Percentiles rank a stretch among this genome's conserved stretches.
phyloP scores from a whole-genome alignment of 92 coral and sea anemone genomes.

The Bergia sp. region DNA sequence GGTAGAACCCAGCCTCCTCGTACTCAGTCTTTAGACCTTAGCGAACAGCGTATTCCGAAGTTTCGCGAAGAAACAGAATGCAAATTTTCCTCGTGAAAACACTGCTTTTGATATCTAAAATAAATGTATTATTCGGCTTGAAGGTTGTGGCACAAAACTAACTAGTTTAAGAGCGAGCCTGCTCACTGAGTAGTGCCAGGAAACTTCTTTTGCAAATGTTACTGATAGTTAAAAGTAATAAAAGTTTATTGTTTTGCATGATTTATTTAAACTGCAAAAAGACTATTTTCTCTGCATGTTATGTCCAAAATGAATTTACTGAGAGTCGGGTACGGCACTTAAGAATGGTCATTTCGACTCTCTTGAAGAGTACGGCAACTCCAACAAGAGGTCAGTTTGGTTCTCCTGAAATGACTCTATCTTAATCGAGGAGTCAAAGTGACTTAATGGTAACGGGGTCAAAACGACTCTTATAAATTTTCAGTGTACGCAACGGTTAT shows the following conservation, averaged over 20 bases:
- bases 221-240: background rate
- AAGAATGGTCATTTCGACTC: slow-evolving; percentile 1
- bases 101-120: background rate
- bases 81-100: background rate
- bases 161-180: background rate
- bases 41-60: background rate
- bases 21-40: background rate
- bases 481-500: background rate
- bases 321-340: background rate
- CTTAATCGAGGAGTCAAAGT: too few relatives aligned
- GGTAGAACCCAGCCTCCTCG: background rate
- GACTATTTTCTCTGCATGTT: background rate
- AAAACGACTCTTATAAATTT: too few relatives aligned
- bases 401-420: slow-evolving; percentile 12
- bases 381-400: background rate
- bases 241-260: background rate
- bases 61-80: background rate
- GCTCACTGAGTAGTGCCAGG: background rate
- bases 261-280: background rate
- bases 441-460: too few relatives aligned
- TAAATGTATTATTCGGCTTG: background rate
- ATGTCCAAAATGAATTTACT: background rate
- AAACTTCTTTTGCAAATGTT: background rate
- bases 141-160: background rate
- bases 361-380: slow-evolving; percentile 7